phyloP scores from a whole-genome alignment of 2,113 vertebrate species.

The Lathamus discolor region DNA sequence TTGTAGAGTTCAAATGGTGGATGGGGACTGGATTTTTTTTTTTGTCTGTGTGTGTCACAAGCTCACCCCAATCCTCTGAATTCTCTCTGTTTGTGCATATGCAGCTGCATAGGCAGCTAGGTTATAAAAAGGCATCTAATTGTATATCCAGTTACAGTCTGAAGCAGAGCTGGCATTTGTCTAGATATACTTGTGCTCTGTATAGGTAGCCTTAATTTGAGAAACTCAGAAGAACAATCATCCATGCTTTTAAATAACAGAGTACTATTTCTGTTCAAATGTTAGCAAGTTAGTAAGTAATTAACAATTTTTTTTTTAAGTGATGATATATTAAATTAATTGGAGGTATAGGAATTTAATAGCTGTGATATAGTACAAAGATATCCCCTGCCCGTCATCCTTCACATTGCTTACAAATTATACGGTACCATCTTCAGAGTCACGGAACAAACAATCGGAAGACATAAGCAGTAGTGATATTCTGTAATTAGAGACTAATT shows the following conservation, averaged over 20 bases:
- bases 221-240: not conserved
- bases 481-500: constrained; percentile 66
- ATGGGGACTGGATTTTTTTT: not conserved
- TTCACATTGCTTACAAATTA: not conserved
- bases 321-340: not conserved
- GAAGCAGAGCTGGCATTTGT: not conserved
- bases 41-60: not conserved
- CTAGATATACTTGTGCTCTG: not conserved
- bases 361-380: not conserved
- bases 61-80: not conserved
- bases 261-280: not conserved
- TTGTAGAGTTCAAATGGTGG: not conserved
- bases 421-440: not conserved
- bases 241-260: not conserved
- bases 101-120: not conserved
- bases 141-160: not conserved
- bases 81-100: not conserved
- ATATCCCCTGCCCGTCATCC: not conserved
- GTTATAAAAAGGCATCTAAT: not conserved
- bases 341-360: not conserved
- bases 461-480: constrained; percentile 5
- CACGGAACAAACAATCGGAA: constrained; percentile 27
- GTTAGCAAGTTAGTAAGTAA: not conserved
- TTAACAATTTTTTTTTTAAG: not conserved
- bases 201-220: not conserved